Evolutionary conservation across 2,888 invertebrate species (phyloP), one percentile per base, ranked within the genome.

Genomic region (Troglohyphantes excavatus): DNA sequence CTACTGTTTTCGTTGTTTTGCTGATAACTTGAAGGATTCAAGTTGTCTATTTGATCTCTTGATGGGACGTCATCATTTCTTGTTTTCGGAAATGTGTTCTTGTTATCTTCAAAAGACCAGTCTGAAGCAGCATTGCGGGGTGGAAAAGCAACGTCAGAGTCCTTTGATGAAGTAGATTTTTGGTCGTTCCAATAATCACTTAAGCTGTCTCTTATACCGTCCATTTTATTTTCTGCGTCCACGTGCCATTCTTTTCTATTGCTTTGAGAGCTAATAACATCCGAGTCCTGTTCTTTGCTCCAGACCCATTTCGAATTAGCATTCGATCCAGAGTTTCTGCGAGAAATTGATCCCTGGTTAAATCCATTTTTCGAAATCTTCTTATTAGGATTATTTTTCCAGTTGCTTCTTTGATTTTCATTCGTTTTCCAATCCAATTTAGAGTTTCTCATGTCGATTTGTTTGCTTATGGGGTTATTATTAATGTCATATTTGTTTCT

Each of bases 161-260:
- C 53, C 17, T 53, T 53, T 53, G 53, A 6, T 43, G 39, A 29
- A 43, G 21, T 23, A 65, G 23, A 23, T 17, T 17, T 33, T 78
- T 65, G 39, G 21, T 17, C 21, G 19, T 43, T 59, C 27, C 23
- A 39, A 21, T 53, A 53, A 1, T 6, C 46, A 2, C 5, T 11
- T 59, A 9, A 19, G 13, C 46, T 63, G 29, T 26, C 68, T 23
- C 19, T 33, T 33, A n/a, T 43, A 33, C 9, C 13, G 2, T 26
- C 21, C 29, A 13, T 9, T 19, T 39, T 68, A 21, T 68, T 29
- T 19, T 29, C 43, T 23, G 39, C 17, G 39, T 72, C 26, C 23
- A 82, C 26, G 21, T 59, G 72, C 82, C 82, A 82, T 61, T 82
- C 82, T 61, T 72, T 82, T 39, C 70, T 61, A n/a, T 72, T 61